A percentile compares a stretch with the other conserved stretches of the same genome.
These are phyloP conservation scores for Didymodactylos carnosus DNA, from an alignment of 2,888 invertebrate species.

Conservation along the genomic window DNA sequence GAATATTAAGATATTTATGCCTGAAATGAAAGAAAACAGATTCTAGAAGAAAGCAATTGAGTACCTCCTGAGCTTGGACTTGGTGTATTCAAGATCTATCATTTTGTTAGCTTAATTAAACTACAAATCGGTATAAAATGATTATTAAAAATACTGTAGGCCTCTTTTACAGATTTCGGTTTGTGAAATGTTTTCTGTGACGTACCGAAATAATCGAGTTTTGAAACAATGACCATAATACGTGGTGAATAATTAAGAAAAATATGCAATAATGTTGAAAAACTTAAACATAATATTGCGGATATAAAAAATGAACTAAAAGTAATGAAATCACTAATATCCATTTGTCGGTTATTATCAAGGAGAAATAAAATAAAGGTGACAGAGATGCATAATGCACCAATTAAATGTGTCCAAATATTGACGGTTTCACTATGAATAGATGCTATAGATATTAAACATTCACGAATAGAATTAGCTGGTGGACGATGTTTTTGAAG, in stretches of 20 bases:
- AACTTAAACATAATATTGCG: conserved; percentile 81
- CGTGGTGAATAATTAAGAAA: conserved; percentile 92
- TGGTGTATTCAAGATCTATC: too few relatives aligned
- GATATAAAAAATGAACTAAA: conserved; percentile 87
- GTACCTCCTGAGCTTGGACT: too few relatives aligned
- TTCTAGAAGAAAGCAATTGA: conserved; percentile 15
- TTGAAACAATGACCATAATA: conserved; percentile 79
- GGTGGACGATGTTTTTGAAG: conserved; percentile 87
- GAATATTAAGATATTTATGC: conserved; percentile 96
- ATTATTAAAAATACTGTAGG: too few relatives aligned
- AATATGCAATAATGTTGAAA: conserved; percentile 91
- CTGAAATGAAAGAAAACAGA: conserved; percentile 33
- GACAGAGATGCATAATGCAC: conserved; percentile 26
- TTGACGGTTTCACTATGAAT: conserved; percentile 97
- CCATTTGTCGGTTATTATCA: conserved; percentile 24
- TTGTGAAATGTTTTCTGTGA: too few relatives aligned
- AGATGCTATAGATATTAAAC: conserved; percentile 89
- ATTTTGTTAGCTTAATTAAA: too few relatives aligned
- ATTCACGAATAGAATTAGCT: conserved; percentile 77
- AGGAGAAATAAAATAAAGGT: background rate
- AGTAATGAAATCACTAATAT: conserved; percentile 44
- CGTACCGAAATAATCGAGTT: conserved; percentile 44
- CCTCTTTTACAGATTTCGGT: too few relatives aligned
- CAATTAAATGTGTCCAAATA: conserved; percentile 87
- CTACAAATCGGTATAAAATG: too few relatives aligned